Base-by-base conservation (phyloP, 2,888 invertebrate species). In the Leptopterna dolabrata region DNA sequence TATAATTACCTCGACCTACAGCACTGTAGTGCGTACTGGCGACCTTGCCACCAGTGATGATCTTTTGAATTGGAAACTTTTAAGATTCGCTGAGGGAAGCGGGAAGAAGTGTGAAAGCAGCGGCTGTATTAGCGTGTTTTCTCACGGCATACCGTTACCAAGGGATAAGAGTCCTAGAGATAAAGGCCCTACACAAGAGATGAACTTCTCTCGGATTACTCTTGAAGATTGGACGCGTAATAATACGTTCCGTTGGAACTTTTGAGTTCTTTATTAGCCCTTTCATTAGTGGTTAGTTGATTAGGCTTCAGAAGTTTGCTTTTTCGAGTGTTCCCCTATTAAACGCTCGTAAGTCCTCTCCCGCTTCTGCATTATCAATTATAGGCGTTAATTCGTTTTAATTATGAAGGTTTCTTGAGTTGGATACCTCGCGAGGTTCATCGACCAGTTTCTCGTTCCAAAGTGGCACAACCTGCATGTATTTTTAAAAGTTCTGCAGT, bases 201-300 rank as follows among this genome's bases (percentile, higher is more conserved):
- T 63, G 63, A 63, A 24, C 63, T 63, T 27, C 55, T 63, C 63
- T 24, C 63, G 63, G 19, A 11, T 24, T 63, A 24, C 63, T 19
- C 11, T 63, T 63, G 63, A 24, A 63, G 63, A 63, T 63, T 63
- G 63, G 63, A 63, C 63, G 19, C 63, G 63, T 63, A 63, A 63
- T 63, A 63, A 63, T 27, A 63, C 63, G 63, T 63, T 63, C 19
- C 24, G 27, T 9, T 63, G 63, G 27, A 24, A 63, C 2, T 63
- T 47, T 63, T 63, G 63, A 63, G 63, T 63, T 63, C 63, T 63
- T 63, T 63, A 63, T 63, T 63, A 63, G 63, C 63, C 63, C 63
- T 63, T 63, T 63, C 63, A 63, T 63, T 63, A 27, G 63, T 63
- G 63, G 63, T 63, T 63, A 24, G 63, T 63, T 63, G 63, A 63